Evolutionary conservation across 2,888 invertebrate genomes (phyloP).

Genomic region (Choristoneura rosaceana): DNA sequence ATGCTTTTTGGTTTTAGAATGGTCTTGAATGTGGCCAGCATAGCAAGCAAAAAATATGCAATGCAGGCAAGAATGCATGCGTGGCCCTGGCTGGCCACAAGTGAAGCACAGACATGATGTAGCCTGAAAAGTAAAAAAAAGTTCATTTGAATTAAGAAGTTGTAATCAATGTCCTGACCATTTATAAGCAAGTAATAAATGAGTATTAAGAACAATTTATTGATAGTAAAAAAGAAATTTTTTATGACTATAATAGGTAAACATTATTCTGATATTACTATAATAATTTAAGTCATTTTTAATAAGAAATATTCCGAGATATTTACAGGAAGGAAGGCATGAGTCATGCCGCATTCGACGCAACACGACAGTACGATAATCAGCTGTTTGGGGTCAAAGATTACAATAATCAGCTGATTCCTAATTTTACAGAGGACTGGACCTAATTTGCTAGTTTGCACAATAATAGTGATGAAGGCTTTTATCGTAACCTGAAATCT

Average conservation of each 20-base stretch:
- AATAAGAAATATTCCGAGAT: not conserved
- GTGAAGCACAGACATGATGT: slow-evolving; percentile 92
- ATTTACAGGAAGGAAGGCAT: slow-evolving; percentile 28
- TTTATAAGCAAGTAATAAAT: no score
- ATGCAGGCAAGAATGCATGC: slow-evolving; percentile 93
- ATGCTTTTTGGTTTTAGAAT: slow-evolving; percentile 93
- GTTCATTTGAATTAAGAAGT: not conserved
- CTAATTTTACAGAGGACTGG: slow-evolving; percentile 49
- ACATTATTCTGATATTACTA: not conserved
- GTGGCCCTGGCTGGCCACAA: slow-evolving; percentile 92
- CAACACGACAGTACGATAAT: slow-evolving; percentile 48
- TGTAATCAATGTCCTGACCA: no score
- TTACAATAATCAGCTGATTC: slow-evolving; percentile 77
- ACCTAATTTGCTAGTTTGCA: slow-evolving; percentile 20
- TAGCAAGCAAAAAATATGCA: slow-evolving; percentile 98
- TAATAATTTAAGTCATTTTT: not conserved
- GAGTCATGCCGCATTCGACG: slow-evolving; percentile 45
- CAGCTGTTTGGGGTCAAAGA: slow-evolving; percentile 80
- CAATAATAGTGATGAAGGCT: not conserved
- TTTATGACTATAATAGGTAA: no score
- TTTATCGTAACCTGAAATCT: slow-evolving; percentile 1
- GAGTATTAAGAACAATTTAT: no score
- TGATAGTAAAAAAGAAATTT: no score
- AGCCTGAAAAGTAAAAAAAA: slow-evolving; percentile 84
- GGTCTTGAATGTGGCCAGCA: slow-evolving; percentile 93